Conservation (phyloP, 2,888 invertebrate genomes). For the Harpagoxenus sublaevis region DNA sequence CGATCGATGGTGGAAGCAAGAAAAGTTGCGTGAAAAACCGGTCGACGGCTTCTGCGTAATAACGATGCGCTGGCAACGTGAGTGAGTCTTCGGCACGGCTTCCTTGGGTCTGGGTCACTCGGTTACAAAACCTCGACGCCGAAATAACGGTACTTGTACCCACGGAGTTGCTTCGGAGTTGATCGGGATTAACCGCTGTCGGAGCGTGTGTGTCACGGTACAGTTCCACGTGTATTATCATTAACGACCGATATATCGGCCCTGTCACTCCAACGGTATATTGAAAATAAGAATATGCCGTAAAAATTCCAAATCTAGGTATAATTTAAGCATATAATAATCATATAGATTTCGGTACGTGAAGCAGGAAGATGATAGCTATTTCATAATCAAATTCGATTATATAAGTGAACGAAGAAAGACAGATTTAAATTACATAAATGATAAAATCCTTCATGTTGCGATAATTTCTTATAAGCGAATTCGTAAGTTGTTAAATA, state of each 20-base stretch:
- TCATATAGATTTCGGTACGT: not conserved
- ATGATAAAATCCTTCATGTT: not conserved
- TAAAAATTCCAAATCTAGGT: not conserved
- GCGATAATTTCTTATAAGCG: not conserved
- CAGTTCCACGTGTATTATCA: slow-evolving; percentile 50
- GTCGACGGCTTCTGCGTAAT: slow-evolving; percentile 53
- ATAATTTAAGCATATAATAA: not conserved
- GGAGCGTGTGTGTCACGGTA: slow-evolving; percentile 70
- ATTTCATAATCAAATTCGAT: not conserved
- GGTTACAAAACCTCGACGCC: slow-evolving; percentile 84
- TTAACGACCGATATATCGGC: slow-evolving; percentile 37
- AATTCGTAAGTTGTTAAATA: not conserved
- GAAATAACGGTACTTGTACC: slow-evolving; percentile 82
- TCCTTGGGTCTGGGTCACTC: slow-evolving; percentile 84
- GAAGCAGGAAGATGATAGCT: not conserved
- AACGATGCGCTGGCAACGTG: slow-evolving; percentile 30
- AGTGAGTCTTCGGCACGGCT: slow-evolving; percentile 59
- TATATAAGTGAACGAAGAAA: not conserved
- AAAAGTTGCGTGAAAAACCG: slow-evolving; percentile 51
- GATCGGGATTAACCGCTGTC: slow-evolving; percentile 74
- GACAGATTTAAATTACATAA: not conserved
- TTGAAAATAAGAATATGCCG: slow-evolving; percentile 21
- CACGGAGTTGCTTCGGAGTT: slow-evolving; percentile 66
- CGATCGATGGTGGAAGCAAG: slow-evolving; percentile 9
- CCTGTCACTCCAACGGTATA: slow-evolving; percentile 31